Conservation (phyloP, 2,113 vertebrate species). For the Phalacrocorax carbo region DNA sequence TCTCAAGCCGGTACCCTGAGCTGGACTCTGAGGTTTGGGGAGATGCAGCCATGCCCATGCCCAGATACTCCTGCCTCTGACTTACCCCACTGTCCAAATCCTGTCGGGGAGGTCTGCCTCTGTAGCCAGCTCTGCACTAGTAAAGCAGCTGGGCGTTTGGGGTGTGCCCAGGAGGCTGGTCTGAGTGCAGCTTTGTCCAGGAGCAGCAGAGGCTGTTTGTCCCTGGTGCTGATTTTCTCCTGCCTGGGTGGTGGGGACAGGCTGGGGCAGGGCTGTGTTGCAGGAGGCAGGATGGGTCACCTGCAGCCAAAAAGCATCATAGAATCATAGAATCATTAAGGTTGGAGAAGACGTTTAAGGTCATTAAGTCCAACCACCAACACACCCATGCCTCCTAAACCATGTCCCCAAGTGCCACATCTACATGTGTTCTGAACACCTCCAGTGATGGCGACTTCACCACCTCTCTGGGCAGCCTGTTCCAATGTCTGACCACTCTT, state of each 20-base stretch:
- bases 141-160: background rate
- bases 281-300: background rate
- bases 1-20: background rate
- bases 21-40: background rate
- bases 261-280: background rate
- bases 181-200: background rate
- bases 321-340: no score
- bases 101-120: background rate
- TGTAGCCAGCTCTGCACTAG: background rate
- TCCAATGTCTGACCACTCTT: no score
- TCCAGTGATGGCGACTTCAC: no score
- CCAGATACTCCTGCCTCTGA: background rate
- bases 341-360: no score
- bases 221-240: background rate
- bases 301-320: background rate
- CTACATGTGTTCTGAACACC: no score
- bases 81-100: background rate
- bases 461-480: no score
- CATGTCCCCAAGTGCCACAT: no score
- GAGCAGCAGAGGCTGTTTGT: background rate
- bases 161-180: background rate
- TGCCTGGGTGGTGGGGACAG: background rate
- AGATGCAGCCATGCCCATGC: background rate
- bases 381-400: no score
- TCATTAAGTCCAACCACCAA: no score